Evolutionary conservation across 2,113 vertebrate species (phyloP).

Genomic region (Spizaetus ornatus): DNA sequence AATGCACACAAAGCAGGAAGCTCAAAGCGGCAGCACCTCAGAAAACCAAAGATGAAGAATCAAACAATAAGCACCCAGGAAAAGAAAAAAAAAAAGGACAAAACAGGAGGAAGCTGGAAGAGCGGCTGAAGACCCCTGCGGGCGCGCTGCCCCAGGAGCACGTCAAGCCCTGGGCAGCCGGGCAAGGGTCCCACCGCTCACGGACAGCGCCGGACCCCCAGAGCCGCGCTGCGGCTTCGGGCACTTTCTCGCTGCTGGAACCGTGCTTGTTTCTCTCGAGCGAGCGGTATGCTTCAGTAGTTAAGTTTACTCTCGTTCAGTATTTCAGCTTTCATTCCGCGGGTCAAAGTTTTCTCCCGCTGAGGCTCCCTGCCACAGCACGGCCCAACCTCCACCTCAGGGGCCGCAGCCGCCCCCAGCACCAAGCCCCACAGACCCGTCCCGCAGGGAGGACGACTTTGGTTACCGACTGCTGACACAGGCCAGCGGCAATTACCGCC

Average conservation of each 20-base stretch:
- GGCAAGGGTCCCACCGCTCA: fast-evolving
- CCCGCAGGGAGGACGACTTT: too few species aligned
- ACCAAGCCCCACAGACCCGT: too few species aligned
- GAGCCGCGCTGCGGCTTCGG: neutral
- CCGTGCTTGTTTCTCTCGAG: fast-evolving
- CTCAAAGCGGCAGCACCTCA: neutral
- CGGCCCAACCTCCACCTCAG: neutral
- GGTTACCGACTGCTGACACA: fast-evolving
- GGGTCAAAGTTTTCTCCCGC: too few species aligned
- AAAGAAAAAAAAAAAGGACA: fast-evolving
- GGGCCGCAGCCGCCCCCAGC: too few species aligned
- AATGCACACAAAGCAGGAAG: fast-evolving
- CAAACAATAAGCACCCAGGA: fast-evolving
- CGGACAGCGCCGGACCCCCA: neutral
- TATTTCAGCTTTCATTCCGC: fast-evolving
- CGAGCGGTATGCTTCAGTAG: fast-evolving
- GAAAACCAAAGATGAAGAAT: fast-evolving
- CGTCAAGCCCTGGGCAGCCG: neutral
- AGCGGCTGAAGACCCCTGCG: fast-evolving
- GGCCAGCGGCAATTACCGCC: too few species aligned
- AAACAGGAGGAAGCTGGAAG: too few species aligned
- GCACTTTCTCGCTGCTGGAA: neutral
- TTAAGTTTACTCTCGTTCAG: fast-evolving
- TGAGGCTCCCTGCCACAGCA: neutral
- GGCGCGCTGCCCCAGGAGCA: neutral